Percentiles rank a stretch among this genome's conserved stretches.
These are phyloP conservation scores for Idaea dimidiata DNA, from an alignment of 2,888 invertebrate species.

Conservation along the genomic window DNA sequence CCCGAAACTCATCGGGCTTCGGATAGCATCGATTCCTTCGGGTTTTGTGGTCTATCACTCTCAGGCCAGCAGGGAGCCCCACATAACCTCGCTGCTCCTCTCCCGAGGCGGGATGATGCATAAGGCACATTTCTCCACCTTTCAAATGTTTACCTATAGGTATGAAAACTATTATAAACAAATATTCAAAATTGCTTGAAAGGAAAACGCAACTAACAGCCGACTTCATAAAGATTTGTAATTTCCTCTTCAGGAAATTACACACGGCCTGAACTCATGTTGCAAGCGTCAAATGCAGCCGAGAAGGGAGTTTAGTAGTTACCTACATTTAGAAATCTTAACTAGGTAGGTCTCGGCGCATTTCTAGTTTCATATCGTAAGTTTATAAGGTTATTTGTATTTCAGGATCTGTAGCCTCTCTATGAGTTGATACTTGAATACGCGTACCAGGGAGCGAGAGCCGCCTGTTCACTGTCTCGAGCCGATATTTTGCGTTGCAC, in stretches of 20 bases:
- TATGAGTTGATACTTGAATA: no score
- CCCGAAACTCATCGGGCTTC: no score
- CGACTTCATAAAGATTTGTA: constrained; percentile 61
- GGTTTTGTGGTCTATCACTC: no score
- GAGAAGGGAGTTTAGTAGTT: constrained; percentile 25
- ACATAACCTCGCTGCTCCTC: no score
- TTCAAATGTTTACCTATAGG: constrained; percentile 12
- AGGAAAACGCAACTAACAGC: constrained; percentile 33
- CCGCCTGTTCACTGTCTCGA: no score
- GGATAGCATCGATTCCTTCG: no score
- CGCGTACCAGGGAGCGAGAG: no score
- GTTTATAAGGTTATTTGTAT: not conserved
- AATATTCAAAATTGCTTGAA: not conserved
- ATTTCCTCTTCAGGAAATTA: constrained; percentile 70
- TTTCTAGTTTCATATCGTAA: not conserved
- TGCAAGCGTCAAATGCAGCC: constrained; percentile 34
- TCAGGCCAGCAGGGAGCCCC: no score
- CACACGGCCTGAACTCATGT: constrained; percentile 40
- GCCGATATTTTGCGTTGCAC: no score
- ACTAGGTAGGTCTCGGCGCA: not conserved
- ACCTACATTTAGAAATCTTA: not conserved
- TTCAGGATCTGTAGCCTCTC: no score
- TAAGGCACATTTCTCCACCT: no score
- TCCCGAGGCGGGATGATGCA: no score
- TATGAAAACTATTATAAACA: not conserved